Base-by-base conservation (phyloP, 2,797 vertebrate species). In the Gambelia wislizenii region DNA sequence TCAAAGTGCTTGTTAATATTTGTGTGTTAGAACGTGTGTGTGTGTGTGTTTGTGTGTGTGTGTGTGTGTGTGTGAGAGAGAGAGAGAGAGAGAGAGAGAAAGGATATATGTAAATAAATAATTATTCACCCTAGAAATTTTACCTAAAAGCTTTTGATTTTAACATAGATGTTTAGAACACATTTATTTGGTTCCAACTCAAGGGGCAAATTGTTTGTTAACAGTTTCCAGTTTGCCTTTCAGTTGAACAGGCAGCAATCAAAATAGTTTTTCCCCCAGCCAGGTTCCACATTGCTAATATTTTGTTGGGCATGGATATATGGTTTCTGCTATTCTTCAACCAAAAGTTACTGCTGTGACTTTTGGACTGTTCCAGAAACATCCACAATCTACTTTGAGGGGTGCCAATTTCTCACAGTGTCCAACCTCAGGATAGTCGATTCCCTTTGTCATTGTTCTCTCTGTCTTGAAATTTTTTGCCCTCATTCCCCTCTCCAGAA, bases 391-490 rank as follows among this genome's bases (percentile, higher is more conserved):
- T 1, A 83, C 91, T 93, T 87, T 52, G 84, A 87, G 86, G 93
- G 91, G 93, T 67, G 69, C 10, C 84, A 95, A 74, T 6, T 78
- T 30, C 77, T 92, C 87, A 88, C 92, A 70, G 89, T 27, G 61
- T 90, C 90, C 49, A 44, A 89, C 83, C 85, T 86, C 30, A 87
- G 52, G 36, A 87, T 78, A 75, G 0, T 76, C 0, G 0, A 6
- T 36, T 81, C 16, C 20, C 87, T 70, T 18, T 93, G 78, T 49
- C 75, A 64, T 92, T 91, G 56, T 89, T 93, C 93, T 88, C 88
- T 88, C 93, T 91, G 59, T 90, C 91, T 96, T 96, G 96, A 89
- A 87, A 93, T 44, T 90, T 90, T 2, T 92, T 95, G n/a, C 20
- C 18, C 13, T 36, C 70, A 39, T 93, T 95, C 42, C 2, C 0